Conservation (phyloP, 2,797 vertebrate genomes). For the Poecilia picta region DNA sequence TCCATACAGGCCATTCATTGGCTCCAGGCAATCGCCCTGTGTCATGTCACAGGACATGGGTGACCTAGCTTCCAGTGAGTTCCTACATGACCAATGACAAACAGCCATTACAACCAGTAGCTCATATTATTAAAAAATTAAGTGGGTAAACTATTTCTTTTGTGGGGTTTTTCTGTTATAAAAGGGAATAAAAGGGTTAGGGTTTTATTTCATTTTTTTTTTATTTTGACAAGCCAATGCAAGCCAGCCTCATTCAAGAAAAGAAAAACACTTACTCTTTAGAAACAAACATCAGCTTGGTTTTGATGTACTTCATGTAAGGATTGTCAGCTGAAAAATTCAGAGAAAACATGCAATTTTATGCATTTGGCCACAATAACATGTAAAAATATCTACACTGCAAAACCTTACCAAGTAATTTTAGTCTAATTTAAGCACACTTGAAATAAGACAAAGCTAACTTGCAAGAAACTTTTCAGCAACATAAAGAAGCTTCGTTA, state of each 20-base stretch:
- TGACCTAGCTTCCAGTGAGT: constrained; percentile 69
- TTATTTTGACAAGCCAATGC: background rate
- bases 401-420: too few species aligned
- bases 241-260: constrained; percentile 17
- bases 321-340: constrained; percentile 74
- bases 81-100: constrained; percentile 82
- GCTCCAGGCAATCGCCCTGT: constrained; percentile 65
- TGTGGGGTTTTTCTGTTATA: constrained; percentile 9
- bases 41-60: constrained; percentile 61
- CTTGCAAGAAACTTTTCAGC: too few species aligned
- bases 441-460: too few species aligned
- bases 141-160: constrained; percentile 7
- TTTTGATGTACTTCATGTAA: constrained; percentile 82
- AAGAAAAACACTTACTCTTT: constrained; percentile 78
- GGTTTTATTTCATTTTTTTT: background rate
- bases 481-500: too few species aligned
- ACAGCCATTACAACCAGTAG: constrained; percentile 68
- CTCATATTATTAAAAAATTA: constrained; percentile 25
- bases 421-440: too few species aligned
- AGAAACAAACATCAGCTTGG: constrained; percentile 82
- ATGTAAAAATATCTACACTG: background rate
- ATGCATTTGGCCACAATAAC: background rate
- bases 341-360: constrained; percentile 1
- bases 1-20: constrained; percentile 65
- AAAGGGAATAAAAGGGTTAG: background rate